Evolutionary conservation across 2,888 invertebrate species (phyloP), one percentile per base, ranked within the genome.

Genomic region (Tetanocera ferruginea): DNA sequence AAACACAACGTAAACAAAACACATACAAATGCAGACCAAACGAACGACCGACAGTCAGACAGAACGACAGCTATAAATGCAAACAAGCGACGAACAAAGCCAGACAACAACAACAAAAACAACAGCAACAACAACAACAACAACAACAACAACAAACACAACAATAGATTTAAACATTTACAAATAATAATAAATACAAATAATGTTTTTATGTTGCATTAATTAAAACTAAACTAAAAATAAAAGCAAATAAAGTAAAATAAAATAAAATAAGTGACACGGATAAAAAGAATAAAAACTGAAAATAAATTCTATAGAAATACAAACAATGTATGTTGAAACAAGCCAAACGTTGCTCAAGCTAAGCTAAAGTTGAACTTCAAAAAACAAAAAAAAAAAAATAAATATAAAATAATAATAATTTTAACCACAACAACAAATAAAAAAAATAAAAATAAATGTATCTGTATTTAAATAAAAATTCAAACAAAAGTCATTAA

Each of bases 281-380:
- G 51, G 64, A 64, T 51, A 34, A 49, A 57, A 67, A 76, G 60
- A 67, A 76, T 31, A 49, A 72, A 75, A 66, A 43, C 43, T 66
- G 67, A 52, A 71, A 78, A 60, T 69, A 75, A 69, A 49, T 69
- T 49, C 34, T 17, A 34, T 34, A 11, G 25, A 25, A 49, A 37
- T 19, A 66, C 9, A 66, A 43, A 19, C 11, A 28, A 25, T 23
- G 23, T 3, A 11, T 23, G 57, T 25, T 60, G 57, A 19, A 60
- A 8, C 69, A 49, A 64, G 28, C 64, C 17, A 28, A 28, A n/a
- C 4, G 34, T 78, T 72, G 60, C 51, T 60, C 37, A 67, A 77
- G 52, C n/a, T 19, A 76, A 55, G 62, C 34, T 52, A 28, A 78
- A 76, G 78, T 76, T 79, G 76, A 74, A 78, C 74, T 62, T 78